Evolutionary conservation across 2,888 invertebrate species (phyloP).

Genomic region (Tetanocera ferruginea): DNA sequence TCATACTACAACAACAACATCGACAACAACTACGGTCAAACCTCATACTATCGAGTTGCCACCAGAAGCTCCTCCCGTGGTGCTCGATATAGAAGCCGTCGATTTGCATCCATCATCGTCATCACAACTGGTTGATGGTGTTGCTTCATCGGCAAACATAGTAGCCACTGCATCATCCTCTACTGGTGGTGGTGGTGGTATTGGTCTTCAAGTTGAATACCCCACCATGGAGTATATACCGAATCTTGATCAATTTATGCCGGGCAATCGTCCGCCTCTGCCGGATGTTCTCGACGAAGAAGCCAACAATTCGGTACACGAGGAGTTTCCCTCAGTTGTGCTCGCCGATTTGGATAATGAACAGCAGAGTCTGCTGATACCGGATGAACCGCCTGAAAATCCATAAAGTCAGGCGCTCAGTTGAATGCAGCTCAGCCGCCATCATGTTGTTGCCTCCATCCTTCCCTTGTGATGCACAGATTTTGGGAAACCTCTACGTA

Average conservation of each 20-base stretch:
- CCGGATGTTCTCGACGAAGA: slow-evolving; percentile 60
- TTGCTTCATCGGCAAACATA: slow-evolving; percentile 34
- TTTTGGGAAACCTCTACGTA: slow-evolving; percentile 43
- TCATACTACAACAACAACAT: slow-evolving; percentile 40
- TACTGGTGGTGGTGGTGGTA: slow-evolving; percentile 36
- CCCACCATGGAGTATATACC: slow-evolving; percentile 66
- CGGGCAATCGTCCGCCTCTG: slow-evolving; percentile 39
- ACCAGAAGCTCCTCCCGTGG: slow-evolving; percentile 53
- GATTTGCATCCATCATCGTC: slow-evolving; percentile 38
- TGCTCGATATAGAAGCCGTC: slow-evolving; percentile 55
- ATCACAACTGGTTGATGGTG: slow-evolving; percentile 41
- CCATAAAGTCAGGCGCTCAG: slow-evolving; percentile 54
- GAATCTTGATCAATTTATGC: slow-evolving; percentile 54
- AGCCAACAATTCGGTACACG: slow-evolving; percentile 67
- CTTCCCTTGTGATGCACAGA: slow-evolving; percentile 16
- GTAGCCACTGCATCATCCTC: slow-evolving; percentile 40
- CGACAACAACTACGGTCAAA: slow-evolving; percentile 49
- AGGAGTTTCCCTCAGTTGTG: slow-evolving; percentile 62
- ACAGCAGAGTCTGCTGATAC: slow-evolving; percentile 66
- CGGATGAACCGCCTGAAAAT: slow-evolving; percentile 69
- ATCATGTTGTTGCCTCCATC: background rate
- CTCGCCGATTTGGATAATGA: slow-evolving; percentile 59
- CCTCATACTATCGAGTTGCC: slow-evolving; percentile 30
- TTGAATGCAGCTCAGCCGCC: background rate
- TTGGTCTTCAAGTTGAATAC: slow-evolving; percentile 60